Base-by-base conservation (phyloP, 2,888 invertebrate genomes). In the Leucophenga maculata region DNA sequence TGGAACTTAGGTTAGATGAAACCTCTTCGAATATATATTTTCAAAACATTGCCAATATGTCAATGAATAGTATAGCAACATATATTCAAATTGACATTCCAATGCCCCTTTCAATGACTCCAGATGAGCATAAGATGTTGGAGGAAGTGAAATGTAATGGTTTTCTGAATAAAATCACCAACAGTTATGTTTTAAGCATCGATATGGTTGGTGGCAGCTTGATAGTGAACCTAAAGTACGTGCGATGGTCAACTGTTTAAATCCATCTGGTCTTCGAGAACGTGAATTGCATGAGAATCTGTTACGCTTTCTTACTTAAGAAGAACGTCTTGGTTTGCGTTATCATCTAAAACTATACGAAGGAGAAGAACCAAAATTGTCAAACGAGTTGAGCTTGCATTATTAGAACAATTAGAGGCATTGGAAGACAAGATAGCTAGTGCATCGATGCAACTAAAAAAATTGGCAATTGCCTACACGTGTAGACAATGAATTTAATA, bases 171-270 rank as follows among this genome's bases (percentile, higher is more conserved):
- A 91, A 92, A 31, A 88, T 93, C 0, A 92, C 92, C 32, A 91
- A 92, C 1, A 93, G 92, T 71, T 93, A 91, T 67, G 94, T 97
- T 48, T 92, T 94, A 0, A 90, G 90, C 71, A 93, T 57, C 91
- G 94, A 74, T 92, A 93, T 77, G 97, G 97, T 1, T 98, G 98
- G 98, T 98, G 97, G 97, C 92, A 95, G 50, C 92, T 97, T 71
- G 92, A 92, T 0, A 94, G 95, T 67, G 88, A 92, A 0, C 94
- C 94, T 13, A 92, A 94, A 78, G 89, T 97, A 75, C 92, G 92
- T 72, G 91, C 92, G 69, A 84, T 96, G 46, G 88, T 94, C 76
- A 92, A 92, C n/a, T 89, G 92, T 65, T 89, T 98, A 8, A 95
- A 97, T 86, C 93, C 93, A 0, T 91, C 97, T 1, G 98, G 98